Conservation (phyloP, 2,797 vertebrate genomes). For the Xiphophorus birchmanni region DNA sequence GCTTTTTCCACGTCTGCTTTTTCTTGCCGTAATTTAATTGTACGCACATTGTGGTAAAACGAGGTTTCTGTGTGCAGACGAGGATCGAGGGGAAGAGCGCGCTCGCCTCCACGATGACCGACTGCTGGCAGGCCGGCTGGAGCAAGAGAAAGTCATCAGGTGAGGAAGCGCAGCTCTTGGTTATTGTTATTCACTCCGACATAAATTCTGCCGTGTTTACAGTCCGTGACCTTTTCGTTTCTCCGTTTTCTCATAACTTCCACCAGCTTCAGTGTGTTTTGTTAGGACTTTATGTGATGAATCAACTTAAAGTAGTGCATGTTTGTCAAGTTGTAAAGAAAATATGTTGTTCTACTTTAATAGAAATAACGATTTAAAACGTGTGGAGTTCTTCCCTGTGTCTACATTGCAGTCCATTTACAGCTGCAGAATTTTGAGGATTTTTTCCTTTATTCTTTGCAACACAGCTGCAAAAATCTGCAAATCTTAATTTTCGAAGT, state of each 20-base stretch:
- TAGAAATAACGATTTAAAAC: background rate
- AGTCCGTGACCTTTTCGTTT: background rate
- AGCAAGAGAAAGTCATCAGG: conserved; percentile 96
- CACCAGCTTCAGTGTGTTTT: background rate
- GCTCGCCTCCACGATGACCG: conserved; percentile 87
- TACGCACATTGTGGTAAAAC: background rate
- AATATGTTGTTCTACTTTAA: background rate
- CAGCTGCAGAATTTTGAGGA: background rate
- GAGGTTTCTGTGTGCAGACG: conserved; percentile 68
- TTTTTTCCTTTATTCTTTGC: background rate
- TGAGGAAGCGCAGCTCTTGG: conserved; percentile 56
- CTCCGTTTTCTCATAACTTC: background rate
- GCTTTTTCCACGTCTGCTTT: conserved; percentile 4
- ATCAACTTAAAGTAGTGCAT: background rate
- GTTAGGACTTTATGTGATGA: background rate
- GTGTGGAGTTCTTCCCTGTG: background rate
- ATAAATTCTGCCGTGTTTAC: background rate
- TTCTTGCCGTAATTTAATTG: background rate
- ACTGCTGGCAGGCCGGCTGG: conserved; percentile 87
- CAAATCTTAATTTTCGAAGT: background rate
- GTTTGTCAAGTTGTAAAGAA: background rate
- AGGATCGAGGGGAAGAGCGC: conserved; percentile 88
- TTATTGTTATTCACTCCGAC: conserved; percentile 1
- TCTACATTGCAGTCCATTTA: background rate
- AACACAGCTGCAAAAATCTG: too few species aligned